Evolutionary conservation across 1,140 invertebrate species (phyloP), one percentile per base, ranked within the genome.

Genomic region (Hylaeus volcanicus): DNA sequence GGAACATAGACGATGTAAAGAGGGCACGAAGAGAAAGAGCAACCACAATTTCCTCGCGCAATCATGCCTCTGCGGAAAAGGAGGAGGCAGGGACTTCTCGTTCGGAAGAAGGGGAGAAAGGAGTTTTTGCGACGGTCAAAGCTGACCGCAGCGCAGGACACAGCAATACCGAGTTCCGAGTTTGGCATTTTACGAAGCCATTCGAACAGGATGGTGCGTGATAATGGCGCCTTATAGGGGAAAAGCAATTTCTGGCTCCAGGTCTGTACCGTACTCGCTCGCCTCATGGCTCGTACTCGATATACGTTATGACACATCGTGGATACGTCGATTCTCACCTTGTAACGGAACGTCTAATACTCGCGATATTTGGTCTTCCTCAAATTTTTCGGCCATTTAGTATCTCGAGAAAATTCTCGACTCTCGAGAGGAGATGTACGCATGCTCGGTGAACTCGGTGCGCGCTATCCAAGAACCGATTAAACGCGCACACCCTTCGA

Each of bases 171-270:
- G 80, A 82, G 85, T 76, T 85, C 78, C 86, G 78, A 81, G 82
- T 88, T 91, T 88, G 88, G 87, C 89, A 86, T 92, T 92, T 92
- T 92, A 91, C 90, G 86, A 86, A 89, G 90, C 90, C 89, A 93
- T 93, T 93, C 84, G 88, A 89, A 87, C 92, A 93, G 92, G 91
- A 92, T 93, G 92, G 91, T 90, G 90, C 91, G 90, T 91, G 91
- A 92, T 92, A 92, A 92, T 92, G 89, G 90, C 83, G 89, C 87
- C 90, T 92, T 92, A 92, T 90, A 90, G 86, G 88, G 89, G 89
- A 91, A 91, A 92, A 92, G 91, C 92, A 92, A 92, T 92, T 92
- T 92, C 92, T 89, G 86, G 81, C 85, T 81, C 85, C 84, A 82
- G 77, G 82, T 72, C 82, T 73, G 63, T 70, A 63, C 69, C 48